A percentile compares a stretch with the other conserved stretches of the same genome.
phyloP scores from a whole-genome alignment of 2,797 vertebrate genomes.

The Apogon hyalosoma region DNA sequence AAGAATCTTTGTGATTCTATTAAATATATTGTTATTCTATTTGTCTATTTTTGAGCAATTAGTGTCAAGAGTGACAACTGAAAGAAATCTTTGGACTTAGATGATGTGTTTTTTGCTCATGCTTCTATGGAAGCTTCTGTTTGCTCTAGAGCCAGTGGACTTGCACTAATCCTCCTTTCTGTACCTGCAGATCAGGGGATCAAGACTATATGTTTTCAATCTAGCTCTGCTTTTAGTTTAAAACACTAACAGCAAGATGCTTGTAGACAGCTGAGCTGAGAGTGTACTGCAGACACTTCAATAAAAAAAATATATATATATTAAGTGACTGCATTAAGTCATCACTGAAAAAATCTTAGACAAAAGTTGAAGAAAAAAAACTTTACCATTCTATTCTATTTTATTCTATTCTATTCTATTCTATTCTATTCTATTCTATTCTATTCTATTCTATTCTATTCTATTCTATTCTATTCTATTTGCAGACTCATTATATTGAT shows the following conservation, averaged over 20 bases:
- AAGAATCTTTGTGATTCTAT: too few species aligned
- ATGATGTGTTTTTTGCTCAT: not conserved
- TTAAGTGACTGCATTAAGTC: too few species aligned
- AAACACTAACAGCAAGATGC: too few species aligned
- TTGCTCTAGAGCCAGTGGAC: not conserved
- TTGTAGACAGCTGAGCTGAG: too few species aligned
- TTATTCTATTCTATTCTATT: conserved; percentile 13
- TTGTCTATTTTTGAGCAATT: too few species aligned
- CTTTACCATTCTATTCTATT: not conserved
- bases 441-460: not conserved
- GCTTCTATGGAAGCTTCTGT: not conserved
- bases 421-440: not conserved
- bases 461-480: not conserved
- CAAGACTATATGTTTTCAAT: conserved; percentile 24
- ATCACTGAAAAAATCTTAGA: too few species aligned
- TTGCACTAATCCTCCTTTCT: conserved; percentile 9
- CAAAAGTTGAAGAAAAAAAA: too few species aligned
- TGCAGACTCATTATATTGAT: conserved; percentile 36
- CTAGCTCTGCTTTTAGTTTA: too few species aligned
- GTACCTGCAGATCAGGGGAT: conserved; percentile 25
- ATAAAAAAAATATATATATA: too few species aligned
- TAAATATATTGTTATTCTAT: too few species aligned
- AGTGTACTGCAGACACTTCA: too few species aligned
- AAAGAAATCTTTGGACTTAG: not conserved
- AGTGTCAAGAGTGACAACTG: not conserved